Evolutionary conservation across 2,797 vertebrate genomes (phyloP).

Genomic region (Helostoma temminkii): DNA sequence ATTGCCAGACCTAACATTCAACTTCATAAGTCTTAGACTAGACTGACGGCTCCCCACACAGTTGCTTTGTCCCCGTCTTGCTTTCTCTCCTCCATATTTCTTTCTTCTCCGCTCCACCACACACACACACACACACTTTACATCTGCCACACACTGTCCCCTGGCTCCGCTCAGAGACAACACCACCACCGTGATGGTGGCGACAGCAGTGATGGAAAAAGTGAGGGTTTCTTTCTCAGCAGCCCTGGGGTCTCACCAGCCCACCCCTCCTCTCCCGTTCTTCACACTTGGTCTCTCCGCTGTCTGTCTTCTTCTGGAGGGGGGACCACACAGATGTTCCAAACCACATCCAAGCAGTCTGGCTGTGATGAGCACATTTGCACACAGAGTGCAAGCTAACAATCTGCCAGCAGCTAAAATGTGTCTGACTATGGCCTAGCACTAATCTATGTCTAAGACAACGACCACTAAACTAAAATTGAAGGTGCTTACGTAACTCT

Average conservation of each 20-base stretch:
- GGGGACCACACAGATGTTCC: constrained; percentile 85
- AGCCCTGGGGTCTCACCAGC: constrained; percentile 70
- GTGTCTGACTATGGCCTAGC: constrained; percentile 73
- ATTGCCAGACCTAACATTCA: constrained; percentile 78
- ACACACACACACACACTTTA: constrained; percentile 37
- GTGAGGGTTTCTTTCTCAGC: constrained; percentile 76
- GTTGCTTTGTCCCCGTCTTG: constrained; percentile 57
- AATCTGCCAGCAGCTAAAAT: constrained; percentile 80
- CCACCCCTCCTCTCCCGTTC: constrained; percentile 59
- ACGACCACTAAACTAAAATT: constrained; percentile 71
- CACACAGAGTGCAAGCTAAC: constrained; percentile 82
- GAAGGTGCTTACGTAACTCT: constrained; percentile 70
- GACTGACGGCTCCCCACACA: constrained; percentile 74
- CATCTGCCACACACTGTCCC: constrained; percentile 68
- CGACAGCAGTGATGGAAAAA: constrained; percentile 83
- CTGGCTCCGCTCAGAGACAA: constrained; percentile 69
- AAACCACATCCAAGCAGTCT: constrained; percentile 87
- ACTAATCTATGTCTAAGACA: constrained; percentile 77
- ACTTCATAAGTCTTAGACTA: constrained; percentile 76
- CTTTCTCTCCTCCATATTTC: constrained; percentile 53
- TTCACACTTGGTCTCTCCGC: constrained; percentile 74
- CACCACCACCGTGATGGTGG: constrained; percentile 58
- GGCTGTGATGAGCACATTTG: constrained; percentile 86
- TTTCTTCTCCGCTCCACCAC: constrained; percentile 14
- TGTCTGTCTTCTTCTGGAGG: constrained; percentile 80